Evolutionary conservation across 2,888 invertebrate species (phyloP), one percentile per base, ranked within the genome.

Genomic region (Osmoderma eremita): DNA sequence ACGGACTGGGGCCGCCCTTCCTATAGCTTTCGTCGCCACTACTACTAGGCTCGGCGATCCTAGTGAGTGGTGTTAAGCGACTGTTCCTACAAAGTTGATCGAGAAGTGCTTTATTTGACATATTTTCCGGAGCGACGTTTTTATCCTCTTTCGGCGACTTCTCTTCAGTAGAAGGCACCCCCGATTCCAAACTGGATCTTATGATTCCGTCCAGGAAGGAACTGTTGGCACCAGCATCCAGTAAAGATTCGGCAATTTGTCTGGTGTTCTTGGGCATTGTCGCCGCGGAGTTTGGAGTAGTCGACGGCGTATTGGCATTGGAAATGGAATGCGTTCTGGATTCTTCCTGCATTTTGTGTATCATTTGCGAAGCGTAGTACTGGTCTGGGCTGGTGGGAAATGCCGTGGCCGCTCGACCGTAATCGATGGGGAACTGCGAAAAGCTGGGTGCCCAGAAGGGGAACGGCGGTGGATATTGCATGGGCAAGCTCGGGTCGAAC

Each of bases 181-280:
- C 89, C 38, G 88, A 87, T 80, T 93, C 93, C 69, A 94, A 84
- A 73, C 90, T 91, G 72, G 93, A 92, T 75, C 93, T 85, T 73
- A 94, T 94, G 75, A 94, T 91, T 61, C 92, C 93, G 78, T 94
- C 93, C 61, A 93, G 85, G 80, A 93, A 92, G 76, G 88, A 85
- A n/a, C 92, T 91, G 71, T 92, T 92, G 72, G 90, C 88, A 3
- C 85, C 86, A 49, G 86, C 83, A 15, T 91, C 86, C 85, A 92
- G 86, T 56, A 89, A 80, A 61, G 86, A 88, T 76, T 90, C 90
- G 30, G 88, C 86, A 72, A 88, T 84, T 72, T 90, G 89, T 53
- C 88, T 81, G 54, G 84, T 83, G 72, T 81, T 82, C 70, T 84
- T 82, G 3, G 83, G 79, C 36, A 83, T 71, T 75, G 73, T 80